Evolutionary conservation across 2,113 vertebrate genomes (phyloP), one percentile per base, ranked within the genome.

Genomic region (Carassius auratus): DNA sequence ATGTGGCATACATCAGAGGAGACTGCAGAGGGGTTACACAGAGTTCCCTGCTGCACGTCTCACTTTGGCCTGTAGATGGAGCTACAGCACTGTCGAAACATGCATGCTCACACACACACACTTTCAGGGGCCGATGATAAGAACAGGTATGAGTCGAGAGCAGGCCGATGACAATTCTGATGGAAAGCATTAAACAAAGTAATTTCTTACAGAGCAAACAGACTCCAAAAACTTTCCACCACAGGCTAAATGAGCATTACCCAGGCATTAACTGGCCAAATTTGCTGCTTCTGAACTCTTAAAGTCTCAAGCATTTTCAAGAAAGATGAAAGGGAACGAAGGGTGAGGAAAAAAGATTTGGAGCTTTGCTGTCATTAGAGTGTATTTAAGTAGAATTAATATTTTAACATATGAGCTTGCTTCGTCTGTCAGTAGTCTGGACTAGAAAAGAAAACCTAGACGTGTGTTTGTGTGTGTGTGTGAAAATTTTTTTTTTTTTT

Each of bases 11-110:
- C 92, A 94, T 94, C 93, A 93, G 91, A 90, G 88, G 81, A 87
- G 90, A 93, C 93, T 92, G 91, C 87, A 85, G 57, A 92, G 92
- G 93, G 95, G 95, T 95, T 94, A 95, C 87, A 50, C 86, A 95
- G 91, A 95, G 95, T 95, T 95, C 94, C 91, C 91, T 86, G 76
- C 91, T 90, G 94, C 91, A 91, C 13, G 55, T 83, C 77, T 33
- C 71, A 12, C 8, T 5, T 5, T 0, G 26, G 87, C 91, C 94
- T 95, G 92, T 91, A 95, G 95, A 94, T 95, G 95, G 94, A 61
- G 93, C 90, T 93, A 93, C 81, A 91, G 93, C 91, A 94, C 94
- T 91, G 88, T 90, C 87, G 5, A 86, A 91, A 94, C 86, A 91
- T 9, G 0, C 3, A 1, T 48, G 38, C 38, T 30, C 30, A 38